phyloP scores from a whole-genome alignment of 2,113 vertebrate species.

The Proteles cristata region DNA sequence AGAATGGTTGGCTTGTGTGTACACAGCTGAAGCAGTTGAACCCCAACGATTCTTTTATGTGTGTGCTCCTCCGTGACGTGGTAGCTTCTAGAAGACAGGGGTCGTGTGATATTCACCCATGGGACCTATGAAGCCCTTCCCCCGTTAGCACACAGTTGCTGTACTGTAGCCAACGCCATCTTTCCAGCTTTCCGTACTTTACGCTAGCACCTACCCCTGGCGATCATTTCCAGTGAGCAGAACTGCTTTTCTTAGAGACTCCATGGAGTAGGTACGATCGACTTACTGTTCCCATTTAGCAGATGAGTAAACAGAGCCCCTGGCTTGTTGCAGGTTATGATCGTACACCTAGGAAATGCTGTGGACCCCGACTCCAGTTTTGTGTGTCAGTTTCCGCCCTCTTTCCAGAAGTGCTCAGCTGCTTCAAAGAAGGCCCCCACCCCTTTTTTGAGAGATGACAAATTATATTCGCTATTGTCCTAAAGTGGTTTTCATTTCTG shows the following conservation, averaged over 20 bases:
- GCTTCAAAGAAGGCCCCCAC: background rate
- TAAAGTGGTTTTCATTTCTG: constrained; percentile 82
- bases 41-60: fast-evolving
- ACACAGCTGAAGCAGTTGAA: fast-evolving
- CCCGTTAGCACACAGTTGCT: fast-evolving
- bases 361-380: background rate
- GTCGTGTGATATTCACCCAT: fast-evolving
- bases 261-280: fast-evolving
- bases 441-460: constrained; percentile 57
- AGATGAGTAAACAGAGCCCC: background rate
- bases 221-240: background rate
- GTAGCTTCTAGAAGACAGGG: background rate
- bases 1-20: fast-evolving
- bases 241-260: background rate
- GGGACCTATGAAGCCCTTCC: fast-evolving
- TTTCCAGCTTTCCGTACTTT: background rate
- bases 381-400: background rate
- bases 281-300: background rate
- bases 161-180: background rate
- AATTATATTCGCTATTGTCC: constrained; percentile 73
- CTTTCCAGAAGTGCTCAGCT: background rate
- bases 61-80: fast-evolving
- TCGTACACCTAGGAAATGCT: fast-evolving
- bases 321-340: too few species aligned
- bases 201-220: background rate